These are phyloP conservation scores for Opisthocomus hoazin DNA, from an alignment of 2,113 vertebrate genomes.

Conservation along the genomic window DNA sequence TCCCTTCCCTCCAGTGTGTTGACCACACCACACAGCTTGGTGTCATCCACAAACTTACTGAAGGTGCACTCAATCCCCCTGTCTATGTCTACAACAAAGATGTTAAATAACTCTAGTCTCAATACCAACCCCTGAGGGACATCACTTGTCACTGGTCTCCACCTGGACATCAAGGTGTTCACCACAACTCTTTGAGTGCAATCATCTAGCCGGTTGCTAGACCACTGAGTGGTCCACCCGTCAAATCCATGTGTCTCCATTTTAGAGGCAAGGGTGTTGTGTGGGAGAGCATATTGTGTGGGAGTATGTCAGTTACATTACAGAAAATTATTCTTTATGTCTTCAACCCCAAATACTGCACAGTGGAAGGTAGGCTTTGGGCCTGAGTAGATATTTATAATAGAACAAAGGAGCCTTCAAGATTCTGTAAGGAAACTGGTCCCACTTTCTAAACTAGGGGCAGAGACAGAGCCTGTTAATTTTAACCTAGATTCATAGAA, in stretches of 20 bases:
- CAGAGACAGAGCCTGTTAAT: neutral
- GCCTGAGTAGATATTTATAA: neutral
- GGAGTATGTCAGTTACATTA: neutral
- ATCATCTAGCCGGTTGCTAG: neutral
- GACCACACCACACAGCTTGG: neutral
- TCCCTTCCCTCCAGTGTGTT: neutral
- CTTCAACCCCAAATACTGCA: neutral
- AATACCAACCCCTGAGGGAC: neutral
- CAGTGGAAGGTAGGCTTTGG: neutral
- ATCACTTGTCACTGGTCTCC: neutral
- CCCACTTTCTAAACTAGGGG: neutral
- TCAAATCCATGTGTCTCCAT: neutral
- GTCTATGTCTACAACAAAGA: neutral
- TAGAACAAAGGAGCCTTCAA: neutral
- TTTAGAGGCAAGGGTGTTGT: neutral
- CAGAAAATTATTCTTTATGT: neutral
- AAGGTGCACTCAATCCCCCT: neutral
- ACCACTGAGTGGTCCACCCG: too few relatives aligned
- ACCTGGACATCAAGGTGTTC: rapidly evolving
- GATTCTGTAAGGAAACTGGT: neutral
- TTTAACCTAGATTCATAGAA: neutral
- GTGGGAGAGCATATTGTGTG: neutral
- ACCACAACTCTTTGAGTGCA: neutral
- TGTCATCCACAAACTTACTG: neutral
- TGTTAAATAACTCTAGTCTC: neutral